Conservation (phyloP, 2,888 invertebrate species). For the Oscheius onirici region DNA sequence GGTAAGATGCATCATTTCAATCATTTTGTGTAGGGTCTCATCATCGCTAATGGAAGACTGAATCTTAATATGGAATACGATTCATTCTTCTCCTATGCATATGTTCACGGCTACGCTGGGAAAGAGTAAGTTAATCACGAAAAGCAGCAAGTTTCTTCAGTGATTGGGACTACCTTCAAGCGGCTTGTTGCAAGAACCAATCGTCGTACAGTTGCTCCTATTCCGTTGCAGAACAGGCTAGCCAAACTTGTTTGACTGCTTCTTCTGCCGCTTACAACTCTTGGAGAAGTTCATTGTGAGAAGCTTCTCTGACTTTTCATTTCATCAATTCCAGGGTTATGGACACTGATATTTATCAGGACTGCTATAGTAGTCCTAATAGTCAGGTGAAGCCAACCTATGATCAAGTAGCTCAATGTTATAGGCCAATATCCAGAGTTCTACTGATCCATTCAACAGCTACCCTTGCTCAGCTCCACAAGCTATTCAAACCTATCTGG, state of each 20-base stretch:
- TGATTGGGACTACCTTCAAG: slow-evolving; percentile 53
- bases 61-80: slow-evolving; percentile 48
- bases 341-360: slow-evolving; percentile 42
- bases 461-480: slow-evolving; percentile 47
- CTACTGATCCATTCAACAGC: slow-evolving; percentile 42
- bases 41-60: slow-evolving; percentile 58
- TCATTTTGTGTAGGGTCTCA: slow-evolving; percentile 34
- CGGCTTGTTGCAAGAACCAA: slow-evolving; percentile 38
- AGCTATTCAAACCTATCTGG: slow-evolving; percentile 42
- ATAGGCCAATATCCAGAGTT: slow-evolving; percentile 32
- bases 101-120: slow-evolving; percentile 49
- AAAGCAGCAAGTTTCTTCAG: slow-evolving; percentile 17
- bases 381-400: not conserved
- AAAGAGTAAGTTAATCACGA: slow-evolving; percentile 38
- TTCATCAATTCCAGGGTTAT: slow-evolving; percentile 21
- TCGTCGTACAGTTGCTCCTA: slow-evolving; percentile 42
- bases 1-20: not conserved
- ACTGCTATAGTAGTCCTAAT: slow-evolving; percentile 43
- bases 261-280: not conserved
- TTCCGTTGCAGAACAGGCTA: slow-evolving; percentile 11
- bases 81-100: slow-evolving; percentile 43
- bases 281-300: slow-evolving; percentile 14
- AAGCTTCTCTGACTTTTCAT: not conserved
- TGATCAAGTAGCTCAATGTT: not conserved
- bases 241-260: slow-evolving; percentile 26